Percentiles rank a stretch among this genome's conserved stretches.
These are phyloP conservation scores for Heteromormyrus szaboi DNA, from an alignment of 2,797 vertebrate species.

Conservation along the genomic window DNA sequence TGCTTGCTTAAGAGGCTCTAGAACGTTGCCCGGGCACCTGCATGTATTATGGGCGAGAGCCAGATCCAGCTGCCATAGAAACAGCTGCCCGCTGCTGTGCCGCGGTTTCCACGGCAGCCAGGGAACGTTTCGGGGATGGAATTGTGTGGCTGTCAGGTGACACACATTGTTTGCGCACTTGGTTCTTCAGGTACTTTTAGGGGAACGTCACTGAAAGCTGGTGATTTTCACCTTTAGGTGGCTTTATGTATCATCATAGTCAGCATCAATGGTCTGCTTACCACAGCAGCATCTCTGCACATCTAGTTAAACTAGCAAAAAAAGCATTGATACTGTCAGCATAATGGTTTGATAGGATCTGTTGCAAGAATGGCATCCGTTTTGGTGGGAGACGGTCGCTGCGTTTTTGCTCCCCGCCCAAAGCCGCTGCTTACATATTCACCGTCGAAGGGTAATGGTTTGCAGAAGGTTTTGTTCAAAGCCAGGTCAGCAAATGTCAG, in stretches of 20 bases:
- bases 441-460: not conserved
- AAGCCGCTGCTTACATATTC: not conserved
- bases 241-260: not conserved
- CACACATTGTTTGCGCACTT: not conserved
- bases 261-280: not conserved
- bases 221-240: not conserved
- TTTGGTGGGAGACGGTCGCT: not conserved
- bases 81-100: not conserved
- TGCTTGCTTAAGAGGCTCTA: not conserved
- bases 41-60: not conserved
- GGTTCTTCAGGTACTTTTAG: not conserved
- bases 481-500: constrained; percentile 24
- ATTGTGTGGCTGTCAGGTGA: not conserved
- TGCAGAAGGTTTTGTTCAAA: not conserved
- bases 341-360: not conserved
- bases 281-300: not conserved
- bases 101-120: not conserved
- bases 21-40: not conserved
- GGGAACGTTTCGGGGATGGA: not conserved
- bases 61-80: not conserved
- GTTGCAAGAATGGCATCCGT: not conserved
- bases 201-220: not conserved
- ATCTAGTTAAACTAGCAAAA: not conserved
- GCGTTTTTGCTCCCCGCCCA: not conserved
- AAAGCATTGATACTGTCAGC: not conserved